Conservation (phyloP, 2,113 vertebrate genomes). For the Typhlomys cinereus region DNA sequence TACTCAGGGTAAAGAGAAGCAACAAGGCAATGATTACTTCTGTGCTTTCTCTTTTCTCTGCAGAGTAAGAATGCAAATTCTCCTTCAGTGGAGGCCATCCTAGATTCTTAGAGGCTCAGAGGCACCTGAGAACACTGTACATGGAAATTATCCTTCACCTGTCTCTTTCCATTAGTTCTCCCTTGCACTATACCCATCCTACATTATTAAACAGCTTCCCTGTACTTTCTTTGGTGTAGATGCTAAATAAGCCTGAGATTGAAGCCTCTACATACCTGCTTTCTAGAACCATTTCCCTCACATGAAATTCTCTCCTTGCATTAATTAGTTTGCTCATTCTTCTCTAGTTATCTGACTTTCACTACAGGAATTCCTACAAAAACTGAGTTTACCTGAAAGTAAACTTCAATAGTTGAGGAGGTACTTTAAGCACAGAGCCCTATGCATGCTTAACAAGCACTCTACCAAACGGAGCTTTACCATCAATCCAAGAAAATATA, state of each 20-base stretch:
- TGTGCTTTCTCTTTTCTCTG: fast-evolving
- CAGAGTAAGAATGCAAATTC: not conserved
- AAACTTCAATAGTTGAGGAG: too few species aligned
- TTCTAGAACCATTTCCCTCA: too few species aligned
- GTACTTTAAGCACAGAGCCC: too few species aligned
- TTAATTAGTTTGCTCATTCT: not conserved
- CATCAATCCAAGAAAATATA: too few species aligned
- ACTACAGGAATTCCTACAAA: too few species aligned
- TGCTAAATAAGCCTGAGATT: too few species aligned
- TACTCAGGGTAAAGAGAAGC: not conserved
- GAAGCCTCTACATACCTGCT: too few species aligned
- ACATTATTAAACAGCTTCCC: too few species aligned
- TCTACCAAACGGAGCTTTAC: too few species aligned
- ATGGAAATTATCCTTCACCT: not conserved
- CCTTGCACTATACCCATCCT: fast-evolving
- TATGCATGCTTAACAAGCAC: too few species aligned
- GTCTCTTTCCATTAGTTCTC: not conserved
- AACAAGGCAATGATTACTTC: not conserved
- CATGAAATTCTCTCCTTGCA: not conserved
- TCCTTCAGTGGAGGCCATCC: not conserved
- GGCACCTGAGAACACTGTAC: not conserved
- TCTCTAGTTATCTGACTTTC: too few species aligned
- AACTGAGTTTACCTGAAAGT: too few species aligned
- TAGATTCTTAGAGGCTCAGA: not conserved
- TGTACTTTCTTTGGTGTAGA: not conserved